phyloP scores from a whole-genome alignment of 2,113 vertebrate genomes.

The Ptychochromis oligacanthus region DNA sequence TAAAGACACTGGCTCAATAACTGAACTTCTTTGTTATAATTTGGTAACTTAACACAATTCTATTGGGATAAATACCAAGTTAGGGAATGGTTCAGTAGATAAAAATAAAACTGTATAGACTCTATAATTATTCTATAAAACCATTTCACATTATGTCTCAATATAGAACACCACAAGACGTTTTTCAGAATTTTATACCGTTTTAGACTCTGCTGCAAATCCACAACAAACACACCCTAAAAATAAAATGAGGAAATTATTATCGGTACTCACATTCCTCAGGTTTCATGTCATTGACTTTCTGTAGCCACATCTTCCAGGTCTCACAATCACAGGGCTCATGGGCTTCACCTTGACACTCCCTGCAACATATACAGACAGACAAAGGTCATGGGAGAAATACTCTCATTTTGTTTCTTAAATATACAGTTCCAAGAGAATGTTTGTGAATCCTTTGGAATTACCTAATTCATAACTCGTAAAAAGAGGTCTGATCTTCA shows the following conservation, averaged over 20 bases:
- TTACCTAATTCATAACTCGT: no score
- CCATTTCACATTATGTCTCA: neutral
- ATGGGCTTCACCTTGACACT: conserved; percentile 96
- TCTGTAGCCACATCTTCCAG: conserved; percentile 97
- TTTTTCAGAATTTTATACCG: no score
- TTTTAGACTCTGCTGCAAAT: neutral
- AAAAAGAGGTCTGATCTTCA: no score
- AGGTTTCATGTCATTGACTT: conserved; percentile 96
- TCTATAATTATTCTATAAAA: neutral
- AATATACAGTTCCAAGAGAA: neutral
- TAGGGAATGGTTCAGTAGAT: neutral
- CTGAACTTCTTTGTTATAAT: neutral
- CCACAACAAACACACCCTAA: neutral
- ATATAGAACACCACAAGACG: neutral
- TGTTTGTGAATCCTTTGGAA: no score
- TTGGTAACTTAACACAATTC: neutral
- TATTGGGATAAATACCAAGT: neutral
- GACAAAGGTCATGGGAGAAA: no score
- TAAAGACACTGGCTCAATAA: neutral
- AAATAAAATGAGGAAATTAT: neutral
- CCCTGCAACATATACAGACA: conserved; percentile 78
- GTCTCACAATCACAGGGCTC: conserved; percentile 97
- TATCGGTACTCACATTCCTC: conserved; percentile 88
- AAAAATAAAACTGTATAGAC: neutral
- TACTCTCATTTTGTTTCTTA: neutral